A percentile compares a stretch with the other conserved stretches of the same genome.
Conservation (phyloP, 2,888 invertebrate species). For the Chaetoderma sp. region DNA sequence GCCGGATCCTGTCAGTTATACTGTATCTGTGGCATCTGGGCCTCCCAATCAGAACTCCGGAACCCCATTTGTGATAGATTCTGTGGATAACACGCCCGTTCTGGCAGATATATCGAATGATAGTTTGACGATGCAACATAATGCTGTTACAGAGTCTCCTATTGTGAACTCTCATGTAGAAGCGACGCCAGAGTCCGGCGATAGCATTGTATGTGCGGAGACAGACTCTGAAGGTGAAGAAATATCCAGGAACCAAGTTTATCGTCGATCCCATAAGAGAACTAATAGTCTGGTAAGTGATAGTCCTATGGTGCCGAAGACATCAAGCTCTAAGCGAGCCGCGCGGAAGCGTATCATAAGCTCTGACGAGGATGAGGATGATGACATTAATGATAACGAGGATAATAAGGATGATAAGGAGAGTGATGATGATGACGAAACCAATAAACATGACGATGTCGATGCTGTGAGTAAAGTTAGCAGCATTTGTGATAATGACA, state of each 20-base stretch:
- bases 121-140: constrained; percentile 8
- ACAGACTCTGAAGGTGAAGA: too few relatives aligned
- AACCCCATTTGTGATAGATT: constrained; percentile 17
- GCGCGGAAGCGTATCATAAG: too few relatives aligned
- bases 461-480: not conserved
- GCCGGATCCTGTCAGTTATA: constrained; percentile 20
- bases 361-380: not conserved
- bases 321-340: too few relatives aligned
- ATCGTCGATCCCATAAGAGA: too few relatives aligned
- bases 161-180: not conserved
- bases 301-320: not conserved
- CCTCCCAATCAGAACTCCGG: not conserved
- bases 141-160: constrained; percentile 27
- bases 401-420: constrained; percentile 16
- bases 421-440: constrained; percentile 8
- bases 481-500: constrained; percentile 8
- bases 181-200: not conserved
- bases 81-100: constrained; percentile 24
- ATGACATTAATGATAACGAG: constrained; percentile 1
- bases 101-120: constrained; percentile 18
- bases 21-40: not conserved
- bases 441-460: constrained; percentile 3
- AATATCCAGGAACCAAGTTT: too few relatives aligned
- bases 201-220: not conserved
- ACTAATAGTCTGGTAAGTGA: too few relatives aligned